phyloP scores from a whole-genome alignment of 2,113 vertebrate genomes.

The Prolemur simus region DNA sequence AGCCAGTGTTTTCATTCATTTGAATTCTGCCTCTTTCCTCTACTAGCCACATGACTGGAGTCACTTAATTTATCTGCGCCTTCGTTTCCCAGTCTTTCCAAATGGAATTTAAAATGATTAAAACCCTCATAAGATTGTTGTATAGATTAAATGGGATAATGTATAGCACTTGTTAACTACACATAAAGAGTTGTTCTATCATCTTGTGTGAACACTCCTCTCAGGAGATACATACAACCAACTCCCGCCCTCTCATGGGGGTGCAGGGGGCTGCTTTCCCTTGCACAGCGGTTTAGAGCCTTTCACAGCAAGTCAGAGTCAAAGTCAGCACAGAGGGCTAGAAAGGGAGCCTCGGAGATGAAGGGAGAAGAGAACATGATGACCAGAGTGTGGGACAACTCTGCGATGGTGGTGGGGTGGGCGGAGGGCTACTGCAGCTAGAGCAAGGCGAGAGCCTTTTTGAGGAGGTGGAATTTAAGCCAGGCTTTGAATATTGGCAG shows the following conservation, averaged over 20 bases:
- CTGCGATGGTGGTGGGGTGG: neutral
- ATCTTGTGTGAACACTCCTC: neutral
- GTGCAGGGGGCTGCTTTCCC: neutral
- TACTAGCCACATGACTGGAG: neutral
- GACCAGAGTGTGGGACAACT: neutral
- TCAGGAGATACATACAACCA: neutral
- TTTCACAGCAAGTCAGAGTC: neutral
- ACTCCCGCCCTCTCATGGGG: neutral
- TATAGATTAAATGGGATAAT: neutral
- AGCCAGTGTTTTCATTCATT: neutral
- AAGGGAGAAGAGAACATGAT: neutral
- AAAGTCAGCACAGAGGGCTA: neutral
- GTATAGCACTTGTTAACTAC: neutral
- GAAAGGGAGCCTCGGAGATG: neutral
- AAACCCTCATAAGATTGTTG: neutral
- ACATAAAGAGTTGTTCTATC: neutral
- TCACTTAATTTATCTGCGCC: neutral
- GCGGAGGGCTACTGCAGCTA: accelerated
- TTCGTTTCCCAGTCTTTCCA: neutral
- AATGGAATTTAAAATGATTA: neutral
- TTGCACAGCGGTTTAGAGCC: neutral
- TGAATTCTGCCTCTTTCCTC: neutral
- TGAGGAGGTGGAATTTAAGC: neutral
- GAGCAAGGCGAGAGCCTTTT: neutral
- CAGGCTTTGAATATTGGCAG: neutral